phyloP scores from a whole-genome alignment of 1,140 invertebrate genomes.

The Metaphire vulgaris region DNA sequence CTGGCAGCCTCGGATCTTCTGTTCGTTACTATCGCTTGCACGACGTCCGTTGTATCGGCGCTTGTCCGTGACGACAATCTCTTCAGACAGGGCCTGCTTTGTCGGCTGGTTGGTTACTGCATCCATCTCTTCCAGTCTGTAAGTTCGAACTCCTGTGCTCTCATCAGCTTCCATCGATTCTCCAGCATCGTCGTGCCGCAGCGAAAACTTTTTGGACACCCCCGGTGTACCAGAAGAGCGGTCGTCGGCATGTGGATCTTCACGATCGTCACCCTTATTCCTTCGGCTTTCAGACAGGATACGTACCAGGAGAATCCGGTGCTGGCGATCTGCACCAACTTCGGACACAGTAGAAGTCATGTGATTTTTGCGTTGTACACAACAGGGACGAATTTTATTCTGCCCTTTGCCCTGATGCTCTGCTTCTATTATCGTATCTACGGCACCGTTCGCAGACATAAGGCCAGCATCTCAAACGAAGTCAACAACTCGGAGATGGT shows the following conservation, averaged over 20 bases:
- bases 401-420: neutral
- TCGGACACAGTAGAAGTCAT: neutral
- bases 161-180: conserved; percentile 2
- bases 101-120: neutral
- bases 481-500: neutral
- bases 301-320: neutral
- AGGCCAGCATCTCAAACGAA: neutral
- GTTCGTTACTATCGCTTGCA: neutral
- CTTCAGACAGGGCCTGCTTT: neutral
- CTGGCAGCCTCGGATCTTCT: neutral
- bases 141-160: neutral
- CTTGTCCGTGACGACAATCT: neutral
- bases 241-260: neutral
- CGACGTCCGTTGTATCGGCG: neutral
- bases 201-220: neutral
- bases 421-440: neutral
- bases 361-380: neutral
- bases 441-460: neutral
- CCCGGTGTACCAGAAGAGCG: neutral
- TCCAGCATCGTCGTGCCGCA: neutral
- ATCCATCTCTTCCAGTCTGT: neutral
- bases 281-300: neutral
- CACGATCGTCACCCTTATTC: neutral
- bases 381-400: neutral
- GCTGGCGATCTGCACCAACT: neutral